Conservation (phyloP, 2,113 vertebrate genomes). For the Arothron firmamentum region DNA sequence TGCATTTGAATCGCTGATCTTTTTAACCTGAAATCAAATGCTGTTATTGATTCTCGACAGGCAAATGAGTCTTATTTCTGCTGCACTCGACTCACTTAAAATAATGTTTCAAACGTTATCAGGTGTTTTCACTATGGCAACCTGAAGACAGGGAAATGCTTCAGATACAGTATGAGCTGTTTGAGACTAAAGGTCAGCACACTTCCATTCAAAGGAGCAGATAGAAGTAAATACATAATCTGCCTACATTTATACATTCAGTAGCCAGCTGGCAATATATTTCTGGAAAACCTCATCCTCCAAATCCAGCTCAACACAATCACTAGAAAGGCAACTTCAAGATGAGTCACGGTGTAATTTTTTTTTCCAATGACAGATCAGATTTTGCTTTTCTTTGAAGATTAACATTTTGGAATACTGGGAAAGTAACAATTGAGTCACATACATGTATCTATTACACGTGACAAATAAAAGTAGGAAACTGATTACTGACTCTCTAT, state of each 20-base stretch:
- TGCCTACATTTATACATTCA: conserved; percentile 63
- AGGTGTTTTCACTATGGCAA: conserved; percentile 9
- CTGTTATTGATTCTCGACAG: background rate
- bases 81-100: conserved; percentile 18
- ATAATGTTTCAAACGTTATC: conserved; percentile 5
- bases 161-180: conserved; percentile 3
- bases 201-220: conserved; percentile 18
- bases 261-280: conserved; percentile 28
- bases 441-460: conserved; percentile 29
- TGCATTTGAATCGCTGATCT: conserved; percentile 13
- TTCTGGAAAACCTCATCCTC: conserved; percentile 6
- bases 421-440: conserved; percentile 46
- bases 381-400: conserved; percentile 8
- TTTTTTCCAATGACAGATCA: conserved; percentile 27
- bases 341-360: conserved; percentile 66
- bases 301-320: conserved; percentile 48
- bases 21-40: conserved; percentile 26
- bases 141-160: conserved; percentile 4
- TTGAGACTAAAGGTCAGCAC: conserved; percentile 1
- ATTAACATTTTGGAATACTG: conserved; percentile 22
- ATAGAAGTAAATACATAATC: conserved; percentile 23
- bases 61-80: conserved; percentile 18
- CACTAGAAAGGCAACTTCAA: conserved; percentile 64
- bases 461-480: conserved; percentile 43
- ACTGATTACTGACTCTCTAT: conserved; percentile 39